phyloP scores from a whole-genome alignment of 2,113 vertebrate genomes.

The Hipposideros armiger region DNA sequence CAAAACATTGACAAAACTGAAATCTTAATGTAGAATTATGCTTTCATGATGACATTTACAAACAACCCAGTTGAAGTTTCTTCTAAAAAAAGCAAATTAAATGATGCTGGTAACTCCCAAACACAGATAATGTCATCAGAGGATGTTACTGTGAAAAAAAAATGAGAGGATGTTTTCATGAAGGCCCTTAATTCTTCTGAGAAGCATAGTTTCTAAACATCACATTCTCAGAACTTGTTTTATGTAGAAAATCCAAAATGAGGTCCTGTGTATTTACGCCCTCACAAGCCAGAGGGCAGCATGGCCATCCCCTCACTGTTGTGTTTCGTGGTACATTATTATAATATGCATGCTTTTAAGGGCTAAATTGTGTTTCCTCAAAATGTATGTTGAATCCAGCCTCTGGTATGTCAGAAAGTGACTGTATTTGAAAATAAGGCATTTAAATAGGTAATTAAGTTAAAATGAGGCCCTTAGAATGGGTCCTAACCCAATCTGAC shows the following conservation, averaged over 20 bases:
- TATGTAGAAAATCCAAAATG: neutral
- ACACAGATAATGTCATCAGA: neutral
- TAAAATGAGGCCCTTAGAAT: neutral
- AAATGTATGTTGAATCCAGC: neutral
- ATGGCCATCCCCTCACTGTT: neutral
- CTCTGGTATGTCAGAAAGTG: neutral
- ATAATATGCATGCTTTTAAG: neutral
- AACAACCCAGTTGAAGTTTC: neutral
- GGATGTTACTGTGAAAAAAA: neutral
- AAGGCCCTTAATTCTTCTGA: neutral
- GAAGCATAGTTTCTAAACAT: neutral
- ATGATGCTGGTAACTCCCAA: neutral
- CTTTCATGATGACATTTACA: constrained; percentile 7
- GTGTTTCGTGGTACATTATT: constrained; percentile 72
- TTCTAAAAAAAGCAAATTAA: neutral
- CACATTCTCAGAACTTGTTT: neutral
- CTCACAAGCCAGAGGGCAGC: neutral
- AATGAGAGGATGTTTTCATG: neutral
- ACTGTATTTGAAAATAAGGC: neutral
- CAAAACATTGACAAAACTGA: neutral
- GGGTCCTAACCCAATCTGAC: neutral
- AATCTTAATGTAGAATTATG: neutral
- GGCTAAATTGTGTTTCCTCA: neutral
- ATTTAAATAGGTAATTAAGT: neutral
- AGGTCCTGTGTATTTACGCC: neutral